A percentile compares a stretch with the other conserved stretches of the same genome.
These are phyloP conservation scores for Resseliella maxima DNA, from an alignment of 2,888 invertebrate species.

Conservation along the genomic window DNA sequence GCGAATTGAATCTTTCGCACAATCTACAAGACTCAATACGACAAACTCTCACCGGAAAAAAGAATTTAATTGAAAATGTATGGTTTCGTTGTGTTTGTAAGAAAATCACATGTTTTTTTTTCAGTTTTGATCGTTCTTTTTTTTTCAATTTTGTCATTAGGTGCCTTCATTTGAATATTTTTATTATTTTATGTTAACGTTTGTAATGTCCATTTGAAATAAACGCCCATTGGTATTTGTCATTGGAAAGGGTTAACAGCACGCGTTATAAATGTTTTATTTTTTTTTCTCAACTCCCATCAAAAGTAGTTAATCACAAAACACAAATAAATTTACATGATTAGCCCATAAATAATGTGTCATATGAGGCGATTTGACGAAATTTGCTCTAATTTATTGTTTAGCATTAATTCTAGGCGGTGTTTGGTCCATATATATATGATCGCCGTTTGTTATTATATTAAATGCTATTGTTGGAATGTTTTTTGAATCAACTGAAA, in stretches of 20 bases:
- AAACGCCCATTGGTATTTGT: constrained; percentile 39
- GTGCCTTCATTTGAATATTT: neutral
- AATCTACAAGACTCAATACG: neutral
- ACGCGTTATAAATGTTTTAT: constrained; percentile 27
- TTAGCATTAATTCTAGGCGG: constrained; percentile 6
- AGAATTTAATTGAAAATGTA: neutral
- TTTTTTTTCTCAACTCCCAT: too few species aligned
- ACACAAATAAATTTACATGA: constrained; percentile 23
- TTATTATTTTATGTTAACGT: neutral
- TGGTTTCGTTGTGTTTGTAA: too few species aligned
- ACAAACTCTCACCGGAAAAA: neutral
- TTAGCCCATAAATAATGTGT: constrained; percentile 49
- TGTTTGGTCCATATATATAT: constrained; percentile 53
- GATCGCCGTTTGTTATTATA: constrained; percentile 5
- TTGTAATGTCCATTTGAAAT: constrained; percentile 29
- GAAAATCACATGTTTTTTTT: too few species aligned
- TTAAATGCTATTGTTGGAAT: neutral
- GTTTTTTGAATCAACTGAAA: neutral
- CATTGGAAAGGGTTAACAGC: constrained; percentile 14
- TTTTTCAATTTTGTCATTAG: neutral
- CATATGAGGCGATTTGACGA: constrained; percentile 20
- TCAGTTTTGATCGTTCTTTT: neutral
- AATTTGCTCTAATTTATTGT: constrained; percentile 35
- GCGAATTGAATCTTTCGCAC: neutral
- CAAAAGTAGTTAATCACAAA: constrained; percentile 38